Base-by-base conservation (phyloP, 2,797 vertebrate genomes). In the Otolemur crassicaudatus region DNA sequence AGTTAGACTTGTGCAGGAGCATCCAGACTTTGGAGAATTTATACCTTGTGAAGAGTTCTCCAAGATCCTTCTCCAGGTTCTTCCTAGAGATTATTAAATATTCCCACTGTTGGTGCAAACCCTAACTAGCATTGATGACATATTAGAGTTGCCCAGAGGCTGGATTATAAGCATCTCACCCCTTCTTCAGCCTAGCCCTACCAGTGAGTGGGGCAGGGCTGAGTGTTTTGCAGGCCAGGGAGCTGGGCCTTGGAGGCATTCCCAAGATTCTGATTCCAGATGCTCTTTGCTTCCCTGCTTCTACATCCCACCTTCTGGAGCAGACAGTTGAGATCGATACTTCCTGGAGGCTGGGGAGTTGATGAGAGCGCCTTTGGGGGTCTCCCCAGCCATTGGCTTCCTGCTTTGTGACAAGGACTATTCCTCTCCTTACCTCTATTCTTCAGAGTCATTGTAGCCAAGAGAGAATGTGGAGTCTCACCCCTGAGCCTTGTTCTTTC, bases 361-460 rank as follows among this genome's bases (percentile, higher is more conserved):
- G 34, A 31, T 7, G 29, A 29, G 75, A 27, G n/a, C 29, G 23
- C 27, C 8, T 82, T 90, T 25, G 1, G 69, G 65, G 46, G 37
- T 67, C 65, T 34, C 75, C 46, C 23, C 53, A 7, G 84, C 19
- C 37, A 37, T 77, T 20, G 46, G 70, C 29, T 11, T 7, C 11
- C 53, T 25, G 20, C 77, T n/a, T 0, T 19, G 29, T 43, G 67
- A 58, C 0, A 0, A 77, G 65, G 63, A 9, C 65, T 0, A 0
- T 37, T 61, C 20, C 75, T 46, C 7, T 77, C 65, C 46, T 49
- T 22, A 12, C 3, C 0, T 91, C 49, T 79, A 3, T 12, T 46
- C 67, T 49, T 94, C 56, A 56, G 34, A 75, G 56, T 7, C 31
- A 19, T 73, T 3, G 7, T 31, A 56, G 76, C 46, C 25, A 8